These are phyloP conservation scores for Anolis apletophallus DNA, from an alignment of 2,797 vertebrate genomes.

Conservation along the genomic window DNA sequence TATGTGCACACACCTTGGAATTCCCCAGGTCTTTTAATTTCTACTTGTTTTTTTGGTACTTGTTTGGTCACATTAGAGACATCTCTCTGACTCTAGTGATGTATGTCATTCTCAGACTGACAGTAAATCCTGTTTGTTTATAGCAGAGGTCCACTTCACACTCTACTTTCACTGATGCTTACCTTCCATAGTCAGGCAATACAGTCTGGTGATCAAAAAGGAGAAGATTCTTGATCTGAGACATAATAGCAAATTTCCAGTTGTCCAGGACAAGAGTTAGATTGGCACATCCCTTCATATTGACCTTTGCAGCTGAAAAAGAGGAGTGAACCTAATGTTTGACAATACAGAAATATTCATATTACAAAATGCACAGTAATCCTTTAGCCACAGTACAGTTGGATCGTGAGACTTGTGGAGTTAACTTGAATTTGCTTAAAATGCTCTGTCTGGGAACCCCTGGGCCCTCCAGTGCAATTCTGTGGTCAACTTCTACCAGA, in stretches of 20 bases:
- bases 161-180: slow-evolving; percentile 29
- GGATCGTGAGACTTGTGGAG: too few relatives aligned
- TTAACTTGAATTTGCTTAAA: too few relatives aligned
- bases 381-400: neutral
- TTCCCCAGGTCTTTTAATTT: neutral
- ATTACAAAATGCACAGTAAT: neutral
- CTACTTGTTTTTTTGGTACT: too few relatives aligned
- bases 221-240: slow-evolving; percentile 88
- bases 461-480: too few relatives aligned
- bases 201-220: slow-evolving; percentile 86
- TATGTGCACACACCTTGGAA: neutral
- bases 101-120: neutral
- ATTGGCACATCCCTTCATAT: slow-evolving; percentile 82
- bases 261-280: slow-evolving; percentile 89
- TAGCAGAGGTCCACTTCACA: neutral
- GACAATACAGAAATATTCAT: neutral
- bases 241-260: slow-evolving; percentile 91
- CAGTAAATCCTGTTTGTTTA: neutral
- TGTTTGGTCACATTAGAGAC: too few relatives aligned
- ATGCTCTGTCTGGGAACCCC: too few relatives aligned
- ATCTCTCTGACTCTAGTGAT: too few relatives aligned
- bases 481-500: too few relatives aligned
- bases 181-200: slow-evolving; percentile 89
- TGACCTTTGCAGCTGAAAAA: slow-evolving; percentile 71
- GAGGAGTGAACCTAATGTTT: neutral